Evolutionary conservation across 2,113 vertebrate species (phyloP), one percentile per base, ranked within the genome.

Genomic region (Charina bottae): DNA sequence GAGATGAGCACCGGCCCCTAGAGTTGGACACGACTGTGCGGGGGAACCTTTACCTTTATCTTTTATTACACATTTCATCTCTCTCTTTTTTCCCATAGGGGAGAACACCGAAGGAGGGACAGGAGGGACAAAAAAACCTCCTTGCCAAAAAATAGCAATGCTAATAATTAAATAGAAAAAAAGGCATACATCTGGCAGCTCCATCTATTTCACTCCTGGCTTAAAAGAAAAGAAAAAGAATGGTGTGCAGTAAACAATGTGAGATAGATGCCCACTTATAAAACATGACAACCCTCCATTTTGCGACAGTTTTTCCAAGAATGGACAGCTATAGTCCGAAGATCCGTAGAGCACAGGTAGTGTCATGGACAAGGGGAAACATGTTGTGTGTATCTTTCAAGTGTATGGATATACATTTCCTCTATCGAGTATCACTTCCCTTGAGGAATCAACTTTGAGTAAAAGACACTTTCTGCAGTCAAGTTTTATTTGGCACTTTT

Each of bases 401-500:
- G 2, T 1, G 15, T 0, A 8, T 28, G 62, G 46, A 87, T 58
- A 59, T 58, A 91, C 85, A 91, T 88, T 88, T 91, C 64, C 90
- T 59, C 37, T 83, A 58, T 37, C 68, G 59, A 88, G 49, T 68
- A 91, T 37, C 17, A 64, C 37, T 58, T 85, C 49, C 19, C 37
- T 23, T 87, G 53, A 91, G 62, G 24, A 87, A 83, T 87, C 55
- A 88, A 54, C 28, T 92, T 53, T 84, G 42, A 84, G 42, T 60
- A 92, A 92, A 92, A 60, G 56, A 78, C 56, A 78, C 28, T 60
- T 88, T 84, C 42, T 89, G 9, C 68, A 83, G 23, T 92, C 28
- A 78, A 59, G 37, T 91, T 87, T 88, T 58, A 54, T 83, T 92
- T 89, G 56, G 42, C 21, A n/a, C 28, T 56, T 54, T 87, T 55